Base-by-base conservation (phyloP, 1,140 invertebrate genomes). In the Aphelinus atriplicis region DNA sequence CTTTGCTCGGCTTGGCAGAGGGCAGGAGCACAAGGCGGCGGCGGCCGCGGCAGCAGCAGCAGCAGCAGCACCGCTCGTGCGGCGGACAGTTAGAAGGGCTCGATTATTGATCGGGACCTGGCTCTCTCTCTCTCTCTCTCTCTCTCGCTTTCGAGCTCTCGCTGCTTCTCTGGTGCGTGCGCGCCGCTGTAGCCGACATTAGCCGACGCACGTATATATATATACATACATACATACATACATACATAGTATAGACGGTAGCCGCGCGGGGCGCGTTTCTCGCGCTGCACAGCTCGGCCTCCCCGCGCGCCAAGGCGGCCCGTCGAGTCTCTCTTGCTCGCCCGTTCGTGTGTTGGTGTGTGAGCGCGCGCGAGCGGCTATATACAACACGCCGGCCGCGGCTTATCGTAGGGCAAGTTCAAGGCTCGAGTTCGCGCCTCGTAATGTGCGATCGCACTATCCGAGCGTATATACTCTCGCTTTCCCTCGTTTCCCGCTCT, bases 401-500 rank as follows among this genome's bases (percentile, higher is more conserved):
- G 79, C 82, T 86, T 86, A 86, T 85, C 84, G 82, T 85, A 85
- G 84, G 82, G 82, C 86, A 88, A 87, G 87, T 88, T 88, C 87
- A 88, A 88, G 87, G 87, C 83, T 84, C 83, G 80, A 53, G 9
- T 80, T 81, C 80, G 62, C 66, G 85, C 55, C 66, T 87, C 85
- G 83, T 83, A 84, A 86, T 84, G 84, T 85, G 80, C 81, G 78
- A 81, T 84, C 83, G 82, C 83, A 84, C 82, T 82, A 81, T 82
- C 80, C 77, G 75, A 58, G 45, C 78, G 79, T 76, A 26, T 26
- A 78, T 71, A 61, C 71, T 42, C 72, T 72, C 67, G 43, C n/a
- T 51, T 65, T 5, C 53, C 5, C 48, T 61, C 64, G 9, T 61
- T 4, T 50, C 69, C 45, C 10, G 9, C 9, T 26, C 62, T 63